Conservation (phyloP, 1,140 invertebrate species). For the Bombus polaris region DNA sequence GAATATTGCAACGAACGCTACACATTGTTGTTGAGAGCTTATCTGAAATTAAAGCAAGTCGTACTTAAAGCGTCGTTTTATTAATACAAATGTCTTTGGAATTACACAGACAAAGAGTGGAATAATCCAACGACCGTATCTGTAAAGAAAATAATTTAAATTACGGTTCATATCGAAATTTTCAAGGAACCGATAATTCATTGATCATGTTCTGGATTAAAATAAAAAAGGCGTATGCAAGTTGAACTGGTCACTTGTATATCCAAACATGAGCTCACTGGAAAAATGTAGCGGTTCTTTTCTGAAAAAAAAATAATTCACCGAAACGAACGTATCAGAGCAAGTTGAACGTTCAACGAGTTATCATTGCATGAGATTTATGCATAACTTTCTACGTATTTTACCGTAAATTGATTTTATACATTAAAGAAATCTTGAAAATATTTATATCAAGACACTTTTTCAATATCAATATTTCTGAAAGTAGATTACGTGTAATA, state of each 20-base stretch:
- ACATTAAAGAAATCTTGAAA: background rate
- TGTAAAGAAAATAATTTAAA: background rate
- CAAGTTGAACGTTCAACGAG: background rate
- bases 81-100: background rate
- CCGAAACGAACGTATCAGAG: background rate
- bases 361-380: background rate
- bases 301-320: background rate
- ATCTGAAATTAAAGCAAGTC: background rate
- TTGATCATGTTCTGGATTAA: background rate
- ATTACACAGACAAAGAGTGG: background rate
- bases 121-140: background rate
- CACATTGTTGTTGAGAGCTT: background rate
- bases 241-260: background rate
- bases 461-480: background rate
- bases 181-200: background rate
- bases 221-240: background rate
- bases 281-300: background rate
- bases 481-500: background rate
- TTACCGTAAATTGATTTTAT: background rate
- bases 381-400: background rate
- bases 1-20: background rate
- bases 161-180: background rate
- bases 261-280: background rate
- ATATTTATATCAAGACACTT: background rate
- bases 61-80: background rate